These are phyloP conservation scores for Agriopis marginaria DNA, from an alignment of 2,888 invertebrate species.

Conservation along the genomic window DNA sequence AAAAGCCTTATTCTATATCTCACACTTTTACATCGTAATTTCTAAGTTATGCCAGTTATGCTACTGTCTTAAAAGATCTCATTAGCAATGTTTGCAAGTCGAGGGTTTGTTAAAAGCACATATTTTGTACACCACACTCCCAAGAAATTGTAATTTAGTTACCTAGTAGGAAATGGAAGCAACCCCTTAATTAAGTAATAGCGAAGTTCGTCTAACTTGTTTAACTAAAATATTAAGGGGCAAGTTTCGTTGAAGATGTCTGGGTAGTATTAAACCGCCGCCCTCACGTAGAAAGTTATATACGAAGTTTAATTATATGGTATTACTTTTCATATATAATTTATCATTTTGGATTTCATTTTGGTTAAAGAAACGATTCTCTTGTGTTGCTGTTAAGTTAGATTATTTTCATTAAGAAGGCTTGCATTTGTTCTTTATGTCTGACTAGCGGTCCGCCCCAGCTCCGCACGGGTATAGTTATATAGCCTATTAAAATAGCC, in stretches of 20 bases:
- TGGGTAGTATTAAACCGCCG: conserved; percentile 37
- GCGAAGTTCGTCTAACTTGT: conserved; percentile 52
- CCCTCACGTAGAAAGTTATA: conserved; percentile 17
- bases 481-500: too few species aligned
- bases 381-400: background rate
- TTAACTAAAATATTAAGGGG: conserved; percentile 54
- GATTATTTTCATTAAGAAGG: too few species aligned
- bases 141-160: conserved; percentile 43
- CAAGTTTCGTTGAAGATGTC: conserved; percentile 47
- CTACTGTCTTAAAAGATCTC: background rate
- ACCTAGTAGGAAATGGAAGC: conserved; percentile 43
- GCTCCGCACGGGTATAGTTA: too few species aligned
- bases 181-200: conserved; percentile 52
- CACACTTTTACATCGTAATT: background rate
- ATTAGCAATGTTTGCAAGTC: conserved; percentile 4
- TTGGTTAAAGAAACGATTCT: conserved; percentile 6
- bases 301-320: conserved; percentile 15
- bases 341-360: conserved; percentile 14
- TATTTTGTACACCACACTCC: conserved; percentile 29
- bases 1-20: too few species aligned
- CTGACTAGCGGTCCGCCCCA: too few species aligned
- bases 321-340: conserved; percentile 18
- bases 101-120: conserved; percentile 16
- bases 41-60: background rate
- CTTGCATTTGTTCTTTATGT: too few species aligned